A percentile compares a stretch with the other conserved stretches of the same genome.
Evolutionary conservation across 2,888 invertebrate species (phyloP).

Genomic region (Schizaphis graminum): DNA sequence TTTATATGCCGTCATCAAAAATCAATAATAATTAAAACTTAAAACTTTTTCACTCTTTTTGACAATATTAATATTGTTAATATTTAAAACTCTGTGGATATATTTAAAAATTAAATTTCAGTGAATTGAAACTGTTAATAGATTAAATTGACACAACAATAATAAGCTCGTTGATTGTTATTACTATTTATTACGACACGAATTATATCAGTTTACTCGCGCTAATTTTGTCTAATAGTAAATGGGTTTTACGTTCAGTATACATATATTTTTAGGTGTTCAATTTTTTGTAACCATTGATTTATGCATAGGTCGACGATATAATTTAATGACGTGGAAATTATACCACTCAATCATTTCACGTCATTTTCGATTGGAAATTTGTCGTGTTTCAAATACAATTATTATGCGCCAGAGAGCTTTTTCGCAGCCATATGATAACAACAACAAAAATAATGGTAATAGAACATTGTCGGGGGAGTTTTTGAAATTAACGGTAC

Average conservation of each 20-base stretch:
- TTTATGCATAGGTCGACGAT: background rate
- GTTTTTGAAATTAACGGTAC: background rate
- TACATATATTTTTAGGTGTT: background rate
- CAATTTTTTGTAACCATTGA: background rate
- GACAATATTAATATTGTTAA: background rate
- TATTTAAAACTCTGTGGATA: background rate
- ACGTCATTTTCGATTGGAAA: background rate
- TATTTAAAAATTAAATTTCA: background rate
- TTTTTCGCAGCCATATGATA: background rate
- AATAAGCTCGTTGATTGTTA: background rate
- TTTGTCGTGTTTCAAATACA: background rate
- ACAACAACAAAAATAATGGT: background rate
- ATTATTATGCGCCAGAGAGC: constrained; percentile 21
- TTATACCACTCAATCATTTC: constrained; percentile 24
- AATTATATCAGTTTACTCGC: background rate
- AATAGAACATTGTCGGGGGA: background rate
- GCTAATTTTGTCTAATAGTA: background rate
- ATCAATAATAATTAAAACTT: background rate
- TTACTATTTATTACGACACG: background rate
- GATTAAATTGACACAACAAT: background rate
- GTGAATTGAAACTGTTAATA: background rate
- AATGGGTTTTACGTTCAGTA: background rate
- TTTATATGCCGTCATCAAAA: background rate
- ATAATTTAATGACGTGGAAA: background rate
- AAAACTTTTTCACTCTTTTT: background rate